A percentile compares a stretch with the other conserved stretches of the same genome.
Conservation (phyloP, 2,888 invertebrate species). For the Penaeus monodon region DNA sequence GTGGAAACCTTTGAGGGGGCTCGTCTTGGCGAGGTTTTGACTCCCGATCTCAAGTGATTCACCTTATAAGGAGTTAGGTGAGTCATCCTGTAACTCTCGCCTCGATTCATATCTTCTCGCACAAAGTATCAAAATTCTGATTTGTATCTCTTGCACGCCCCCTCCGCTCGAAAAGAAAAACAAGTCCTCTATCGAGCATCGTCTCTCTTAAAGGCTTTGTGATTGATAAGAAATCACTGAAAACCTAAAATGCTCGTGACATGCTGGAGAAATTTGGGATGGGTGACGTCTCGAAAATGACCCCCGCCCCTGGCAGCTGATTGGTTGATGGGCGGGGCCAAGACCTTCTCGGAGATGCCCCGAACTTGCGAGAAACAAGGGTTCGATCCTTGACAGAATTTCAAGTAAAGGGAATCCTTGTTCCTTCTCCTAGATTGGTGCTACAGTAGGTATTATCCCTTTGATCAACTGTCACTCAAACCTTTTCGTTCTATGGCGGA, state of each 20-base stretch:
- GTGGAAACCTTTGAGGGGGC: background rate
- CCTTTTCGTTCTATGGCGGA: no score
- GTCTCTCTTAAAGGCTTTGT: background rate
- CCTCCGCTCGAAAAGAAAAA: no score
- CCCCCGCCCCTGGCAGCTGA: slow-evolving; percentile 31
- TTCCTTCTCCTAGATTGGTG: slow-evolving; percentile 12
- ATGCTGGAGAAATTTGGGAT: slow-evolving; percentile 38
- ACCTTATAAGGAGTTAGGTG: slow-evolving; percentile 23
- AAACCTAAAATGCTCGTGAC: slow-evolving; percentile 37
- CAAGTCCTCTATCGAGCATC: no score
- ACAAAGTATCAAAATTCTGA: no score
- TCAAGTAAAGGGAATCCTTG: slow-evolving; percentile 26
- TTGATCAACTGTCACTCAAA: no score
- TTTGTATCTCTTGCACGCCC: no score
- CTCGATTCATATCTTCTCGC: no score
- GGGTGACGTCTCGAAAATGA: slow-evolving; percentile 28
- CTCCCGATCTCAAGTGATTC: background rate
- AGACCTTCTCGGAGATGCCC: background rate
- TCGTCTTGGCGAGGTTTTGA: slow-evolving; percentile 10
- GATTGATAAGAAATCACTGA: slow-evolving; percentile 17
- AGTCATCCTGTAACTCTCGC: background rate
- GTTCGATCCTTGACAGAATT: slow-evolving; percentile 44
- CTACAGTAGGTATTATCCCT: background rate
- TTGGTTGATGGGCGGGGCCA: slow-evolving; percentile 48
- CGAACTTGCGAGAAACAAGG: slow-evolving; percentile 30